Conservation (phyloP, 2,113 vertebrate genomes). For the Haliaeetus leucogaster region DNA sequence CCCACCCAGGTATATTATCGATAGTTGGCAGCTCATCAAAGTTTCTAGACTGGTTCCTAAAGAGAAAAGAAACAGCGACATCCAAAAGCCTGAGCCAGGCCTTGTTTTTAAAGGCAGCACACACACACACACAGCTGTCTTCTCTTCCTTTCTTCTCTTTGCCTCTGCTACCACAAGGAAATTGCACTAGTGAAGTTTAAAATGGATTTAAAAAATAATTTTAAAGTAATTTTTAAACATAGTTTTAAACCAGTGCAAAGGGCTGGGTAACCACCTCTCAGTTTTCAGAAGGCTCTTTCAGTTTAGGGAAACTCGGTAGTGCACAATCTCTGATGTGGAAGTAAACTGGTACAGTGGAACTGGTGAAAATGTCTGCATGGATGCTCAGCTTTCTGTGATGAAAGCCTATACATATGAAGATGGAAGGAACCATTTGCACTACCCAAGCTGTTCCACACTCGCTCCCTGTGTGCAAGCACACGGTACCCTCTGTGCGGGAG, state of each 20-base stretch:
- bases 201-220: neutral
- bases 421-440: neutral
- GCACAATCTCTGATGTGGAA: neutral
- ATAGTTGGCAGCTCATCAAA: neutral
- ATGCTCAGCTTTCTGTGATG: neutral
- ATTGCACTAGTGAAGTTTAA: neutral
- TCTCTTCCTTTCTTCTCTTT: neutral
- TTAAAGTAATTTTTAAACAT: neutral
- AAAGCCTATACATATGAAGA: neutral
- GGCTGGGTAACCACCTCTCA: neutral
- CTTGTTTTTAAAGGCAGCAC: neutral
- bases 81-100: neutral
- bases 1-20: neutral
- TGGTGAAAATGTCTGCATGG: neutral
- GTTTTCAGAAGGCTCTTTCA: neutral
- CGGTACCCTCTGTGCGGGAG: neutral
- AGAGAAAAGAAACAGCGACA: neutral
- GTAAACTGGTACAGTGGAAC: neutral
- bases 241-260: neutral
- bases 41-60: neutral
- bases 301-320: neutral
- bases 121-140: neutral
- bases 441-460: neutral
- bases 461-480: accelerated
- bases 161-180: neutral